Base-by-base conservation (phyloP, 2,113 vertebrate species). In the Chaetorhynchus papuensis region DNA sequence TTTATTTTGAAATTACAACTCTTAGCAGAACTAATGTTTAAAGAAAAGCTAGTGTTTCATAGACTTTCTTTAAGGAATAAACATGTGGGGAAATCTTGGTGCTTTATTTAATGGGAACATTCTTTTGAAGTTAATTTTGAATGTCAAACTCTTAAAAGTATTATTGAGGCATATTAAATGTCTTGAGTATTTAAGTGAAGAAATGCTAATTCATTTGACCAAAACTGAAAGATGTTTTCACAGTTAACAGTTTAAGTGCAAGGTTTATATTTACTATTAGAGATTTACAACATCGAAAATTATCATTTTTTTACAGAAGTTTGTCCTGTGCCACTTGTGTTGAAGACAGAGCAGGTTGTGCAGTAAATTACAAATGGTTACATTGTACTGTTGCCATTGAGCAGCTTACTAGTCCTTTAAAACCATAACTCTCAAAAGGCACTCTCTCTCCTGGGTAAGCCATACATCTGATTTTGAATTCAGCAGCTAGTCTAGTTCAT, bases 51-150 rank as follows among this genome's bases (percentile, higher is more conserved):
- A 63, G 57, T 83, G 54, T 97, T 71, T 95, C 33, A 10, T 78
- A 70, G 63, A 86, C 87, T 96, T 96, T 95, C 87, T 90, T 75
- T 93, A 96, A 97, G 59, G 75, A 87, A 71, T 93, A 94, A 94
- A 90, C 45, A 80, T 11, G 14, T 44, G 79, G 89, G 83, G 89
- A 90, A 94, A 87, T 91, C 53, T 74, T 92, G 83, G 47, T 95
- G 83, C 78, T 95, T 81, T 66, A 16, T 87, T 84, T 86, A 94
- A 77, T n/a, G 15, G 56, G 37, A 87, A 61, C 44, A 3, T 91
- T 92, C 59, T 89, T 76, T 85, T 68, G 56, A 85, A 93, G 72
- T 86, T 85, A 69, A 85, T 71, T 95, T 91, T 76, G 70, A 96
- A 88, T 45, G 65, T 71, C 79, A 63, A 77, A 23, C 35, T 93